A percentile compares a stretch with the other conserved stretches of the same genome.
Evolutionary conservation across 2,797 vertebrate species (phyloP).

Genomic region (Oreortyx pictus): DNA sequence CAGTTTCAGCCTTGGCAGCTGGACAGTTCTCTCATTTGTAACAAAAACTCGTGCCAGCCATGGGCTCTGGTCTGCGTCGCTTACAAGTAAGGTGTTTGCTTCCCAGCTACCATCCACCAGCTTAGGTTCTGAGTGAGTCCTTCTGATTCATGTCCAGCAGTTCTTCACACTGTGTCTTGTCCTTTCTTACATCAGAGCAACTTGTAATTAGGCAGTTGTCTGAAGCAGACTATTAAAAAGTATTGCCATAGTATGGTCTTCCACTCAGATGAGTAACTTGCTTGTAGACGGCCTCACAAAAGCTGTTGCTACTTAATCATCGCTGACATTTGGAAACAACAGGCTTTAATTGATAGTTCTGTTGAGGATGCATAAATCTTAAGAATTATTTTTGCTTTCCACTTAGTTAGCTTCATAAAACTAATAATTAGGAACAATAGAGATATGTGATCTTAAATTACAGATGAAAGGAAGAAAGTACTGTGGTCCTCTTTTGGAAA

Average conservation of each 20-base stretch:
- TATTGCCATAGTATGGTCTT: background rate
- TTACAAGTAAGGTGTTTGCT: background rate
- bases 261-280: constrained; percentile 19
- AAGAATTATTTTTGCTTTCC: constrained; percentile 14
- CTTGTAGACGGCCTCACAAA: background rate
- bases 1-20: background rate
- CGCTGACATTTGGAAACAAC: background rate
- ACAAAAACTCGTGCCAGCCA: background rate
- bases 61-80: background rate
- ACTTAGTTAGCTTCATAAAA: background rate
- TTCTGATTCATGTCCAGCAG: background rate
- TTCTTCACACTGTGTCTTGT: background rate
- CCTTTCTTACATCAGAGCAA: background rate
- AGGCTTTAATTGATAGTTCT: constrained; percentile 27
- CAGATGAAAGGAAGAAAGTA: background rate
- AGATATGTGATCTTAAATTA: background rate
- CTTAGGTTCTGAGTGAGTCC: background rate
- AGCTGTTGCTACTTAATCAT: background rate
- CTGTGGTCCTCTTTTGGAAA: background rate
- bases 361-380: background rate
- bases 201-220: background rate
- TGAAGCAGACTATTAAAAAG: constrained; percentile 3
- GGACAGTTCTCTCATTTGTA: background rate
- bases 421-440: background rate
- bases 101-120: background rate